Evolutionary conservation across 2,113 vertebrate genomes (phyloP), one percentile per base, ranked within the genome.

Genomic region (Elanus axillaris): DNA sequence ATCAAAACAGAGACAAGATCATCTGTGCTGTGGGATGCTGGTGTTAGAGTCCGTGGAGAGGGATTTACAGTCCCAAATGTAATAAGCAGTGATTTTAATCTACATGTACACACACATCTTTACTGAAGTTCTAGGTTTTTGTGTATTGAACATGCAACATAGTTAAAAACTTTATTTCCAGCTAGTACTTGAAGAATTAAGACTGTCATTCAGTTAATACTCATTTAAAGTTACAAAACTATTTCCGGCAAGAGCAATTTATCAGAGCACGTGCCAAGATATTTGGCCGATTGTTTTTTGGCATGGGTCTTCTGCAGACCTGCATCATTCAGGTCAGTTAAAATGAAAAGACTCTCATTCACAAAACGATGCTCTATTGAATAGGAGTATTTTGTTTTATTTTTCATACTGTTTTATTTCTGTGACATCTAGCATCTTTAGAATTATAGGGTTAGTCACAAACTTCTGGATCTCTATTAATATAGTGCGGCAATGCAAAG

Each of bases 221-320:
- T 89, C 67, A 82, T 88, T 96, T 95, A 91, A 97, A 97, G 66
- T 93, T 93, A 93, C 86, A 97, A 96, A 94, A 91, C 63, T 64
- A 85, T 55, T 77, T 36, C 79, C 50, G 29, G 52, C 66, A 90
- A 96, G 62, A 97, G 73, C 87, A 90, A 96, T 96, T 96, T 91
- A 90, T 96, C 92, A 94, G 53, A 78, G 72, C 26, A 47, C 42
- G 94, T 38, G 81, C 90, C 64, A 90, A 85, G 32, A n/a, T 67
- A 52, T 72, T 95, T 78, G 52, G 74, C 86, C 93, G 94, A 96
- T 88, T 82, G 58, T 12, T 93, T 93, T 83, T 68, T 90, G 93
- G 92, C 92, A 83, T 23, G 9, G 47, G 36, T 71, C 71, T 97
- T 52, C 71, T 38, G 84, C 56, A 80, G 60, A 52, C 14, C 72